phyloP scores from a whole-genome alignment of 2,113 vertebrate species.

The Oncorhynchus kisutch region DNA sequence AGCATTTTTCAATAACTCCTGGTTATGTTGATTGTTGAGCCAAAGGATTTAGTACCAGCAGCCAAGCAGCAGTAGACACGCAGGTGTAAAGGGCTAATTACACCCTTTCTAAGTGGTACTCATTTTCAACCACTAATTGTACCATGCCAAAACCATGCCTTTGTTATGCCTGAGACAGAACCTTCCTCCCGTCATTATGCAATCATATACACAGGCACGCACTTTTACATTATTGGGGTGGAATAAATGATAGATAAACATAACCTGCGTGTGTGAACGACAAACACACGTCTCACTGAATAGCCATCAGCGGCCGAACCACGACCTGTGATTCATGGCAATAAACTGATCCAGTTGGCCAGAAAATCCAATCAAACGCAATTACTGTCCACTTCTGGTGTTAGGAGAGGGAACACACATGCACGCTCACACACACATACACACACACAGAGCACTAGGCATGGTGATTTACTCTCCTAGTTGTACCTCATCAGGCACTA shows the following conservation, averaged over 20 bases:
- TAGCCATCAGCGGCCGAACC: background rate
- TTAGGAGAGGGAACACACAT: background rate
- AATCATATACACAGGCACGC: constrained; percentile 13
- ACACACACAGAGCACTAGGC: background rate
- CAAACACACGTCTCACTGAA: background rate
- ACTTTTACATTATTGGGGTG: background rate
- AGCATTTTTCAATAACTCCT: too few relatives aligned
- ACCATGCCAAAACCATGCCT: constrained; percentile 34
- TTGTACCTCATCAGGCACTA: background rate
- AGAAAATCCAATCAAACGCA: constrained; percentile 27
- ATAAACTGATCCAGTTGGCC: constrained; percentile 8
- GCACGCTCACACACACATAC: background rate
- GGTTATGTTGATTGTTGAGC: too few relatives aligned
- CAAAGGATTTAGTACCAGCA: too few relatives aligned
- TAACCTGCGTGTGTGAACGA: constrained; percentile 9
- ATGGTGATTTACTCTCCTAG: constrained; percentile 1
- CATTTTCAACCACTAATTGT: constrained; percentile 56
- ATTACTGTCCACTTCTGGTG: background rate
- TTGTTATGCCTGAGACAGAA: constrained; percentile 31
- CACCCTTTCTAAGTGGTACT: constrained; percentile 36
- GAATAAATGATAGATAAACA: background rate
- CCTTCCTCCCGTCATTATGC: constrained; percentile 35
- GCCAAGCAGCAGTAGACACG: constrained; percentile 22
- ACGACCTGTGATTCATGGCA: constrained; percentile 8
- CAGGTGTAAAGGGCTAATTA: constrained; percentile 48